Conservation (phyloP, 92 coral and sea anemone genomes). For the Zoanthus sociatus region DNA sequence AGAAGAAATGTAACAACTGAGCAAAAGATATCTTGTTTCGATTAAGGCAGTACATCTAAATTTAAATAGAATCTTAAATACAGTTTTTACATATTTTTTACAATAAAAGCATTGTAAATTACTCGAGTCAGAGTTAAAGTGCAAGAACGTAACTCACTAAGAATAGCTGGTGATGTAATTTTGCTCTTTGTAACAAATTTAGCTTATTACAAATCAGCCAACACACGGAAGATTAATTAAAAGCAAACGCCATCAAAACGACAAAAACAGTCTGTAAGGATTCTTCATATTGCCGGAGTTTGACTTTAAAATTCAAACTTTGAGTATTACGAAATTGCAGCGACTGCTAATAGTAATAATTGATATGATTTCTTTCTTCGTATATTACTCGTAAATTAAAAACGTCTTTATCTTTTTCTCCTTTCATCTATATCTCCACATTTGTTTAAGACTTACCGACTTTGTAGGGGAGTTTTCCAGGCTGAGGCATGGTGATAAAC, state of each 20-base stretch:
- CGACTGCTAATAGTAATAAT: too few species aligned
- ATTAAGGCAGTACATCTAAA: too few species aligned
- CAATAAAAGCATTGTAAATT: too few species aligned
- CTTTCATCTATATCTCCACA: not conserved
- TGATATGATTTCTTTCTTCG: too few species aligned
- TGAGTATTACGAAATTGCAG: not conserved
- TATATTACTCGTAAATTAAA: not conserved
- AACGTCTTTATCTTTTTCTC: not conserved
- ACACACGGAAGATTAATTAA: not conserved
- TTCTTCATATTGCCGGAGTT: not conserved
- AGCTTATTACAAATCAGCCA: not conserved
- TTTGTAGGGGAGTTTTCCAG: slow-evolving; percentile 87
- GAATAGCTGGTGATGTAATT: not conserved
- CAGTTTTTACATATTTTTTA: too few species aligned
- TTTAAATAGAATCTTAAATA: too few species aligned
- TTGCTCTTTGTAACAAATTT: not conserved
- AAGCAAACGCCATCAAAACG: not conserved
- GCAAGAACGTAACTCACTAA: too few species aligned
- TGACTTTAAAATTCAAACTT: not conserved
- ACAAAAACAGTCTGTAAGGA: not conserved
- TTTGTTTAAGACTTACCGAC: slow-evolving; percentile 68
- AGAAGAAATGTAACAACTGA: too few species aligned
- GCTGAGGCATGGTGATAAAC: slow-evolving; percentile 69
- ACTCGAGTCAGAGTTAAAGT: too few species aligned
- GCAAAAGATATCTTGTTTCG: too few species aligned